Evolutionary conservation across 2,113 vertebrate species (phyloP).

Genomic region (Spea bombifrons): DNA sequence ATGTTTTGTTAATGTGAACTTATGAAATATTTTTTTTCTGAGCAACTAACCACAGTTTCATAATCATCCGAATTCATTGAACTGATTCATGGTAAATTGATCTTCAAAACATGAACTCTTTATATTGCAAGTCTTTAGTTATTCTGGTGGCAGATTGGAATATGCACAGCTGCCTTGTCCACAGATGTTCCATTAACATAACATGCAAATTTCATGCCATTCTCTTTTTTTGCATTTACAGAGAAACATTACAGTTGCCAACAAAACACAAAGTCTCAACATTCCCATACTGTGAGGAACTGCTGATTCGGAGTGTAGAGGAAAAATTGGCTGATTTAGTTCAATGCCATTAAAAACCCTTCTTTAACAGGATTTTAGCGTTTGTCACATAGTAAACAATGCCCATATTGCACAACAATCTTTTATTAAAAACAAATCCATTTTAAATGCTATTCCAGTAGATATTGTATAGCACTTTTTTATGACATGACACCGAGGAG

Average conservation of each 20-base stretch:
- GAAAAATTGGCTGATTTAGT: background rate
- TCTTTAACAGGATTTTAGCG: background rate
- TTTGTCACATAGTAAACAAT: background rate
- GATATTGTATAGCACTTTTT: too few relatives aligned
- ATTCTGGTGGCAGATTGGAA: slow-evolving; percentile 20
- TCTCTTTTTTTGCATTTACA: slow-evolving; percentile 23
- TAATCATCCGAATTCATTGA: slow-evolving; percentile 27
- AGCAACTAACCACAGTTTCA: background rate
- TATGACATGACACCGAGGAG: too few relatives aligned
- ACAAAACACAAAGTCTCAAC: slow-evolving; percentile 19
- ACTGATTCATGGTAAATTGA: slow-evolving; percentile 34
- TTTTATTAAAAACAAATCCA: background rate
- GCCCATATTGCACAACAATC: background rate
- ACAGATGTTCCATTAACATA: slow-evolving; percentile 48
- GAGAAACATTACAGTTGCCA: slow-evolving; percentile 24
- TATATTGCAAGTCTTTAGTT: slow-evolving; percentile 22
- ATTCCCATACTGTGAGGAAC: slow-evolving; percentile 18
- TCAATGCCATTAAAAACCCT: slow-evolving; percentile 5
- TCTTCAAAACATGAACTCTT: slow-evolving; percentile 36
- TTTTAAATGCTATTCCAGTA: background rate
- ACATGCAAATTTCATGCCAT: slow-evolving; percentile 39
- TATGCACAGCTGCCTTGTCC: slow-evolving; percentile 35
- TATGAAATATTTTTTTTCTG: background rate
- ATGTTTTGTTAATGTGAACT: background rate
- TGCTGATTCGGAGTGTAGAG: slow-evolving; percentile 8